A percentile compares a stretch with the other conserved stretches of the same genome.
phyloP scores from a whole-genome alignment of 30 jellyfish, hydroid and myxozoan species.

The Turritopsis rubra region DNA sequence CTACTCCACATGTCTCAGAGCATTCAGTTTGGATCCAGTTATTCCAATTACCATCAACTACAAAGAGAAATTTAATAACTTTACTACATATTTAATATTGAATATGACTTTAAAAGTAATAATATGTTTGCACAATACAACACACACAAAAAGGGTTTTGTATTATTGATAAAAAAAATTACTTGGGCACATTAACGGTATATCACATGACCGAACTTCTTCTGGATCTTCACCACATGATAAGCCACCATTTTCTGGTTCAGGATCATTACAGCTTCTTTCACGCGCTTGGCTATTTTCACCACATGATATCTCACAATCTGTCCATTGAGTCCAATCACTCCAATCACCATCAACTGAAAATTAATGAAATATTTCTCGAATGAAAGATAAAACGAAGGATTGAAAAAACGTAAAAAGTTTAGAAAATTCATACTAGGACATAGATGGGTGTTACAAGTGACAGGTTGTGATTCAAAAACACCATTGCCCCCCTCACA shows the following conservation, averaged over 20 bases:
- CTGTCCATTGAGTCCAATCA: background rate
- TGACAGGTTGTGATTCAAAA: background rate
- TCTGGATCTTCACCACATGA: background rate
- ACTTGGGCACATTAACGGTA: background rate
- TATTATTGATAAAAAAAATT: no score
- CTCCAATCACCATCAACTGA: background rate
- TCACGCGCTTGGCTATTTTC: background rate
- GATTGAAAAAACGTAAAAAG: background rate
- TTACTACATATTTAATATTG: background rate
- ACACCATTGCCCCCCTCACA: background rate
- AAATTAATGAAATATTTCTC: background rate
- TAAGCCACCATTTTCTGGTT: background rate
- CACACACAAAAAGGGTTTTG: background rate
- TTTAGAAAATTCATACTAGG: background rate
- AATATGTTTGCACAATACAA: background rate
- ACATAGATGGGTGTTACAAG: background rate
- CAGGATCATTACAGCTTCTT: background rate
- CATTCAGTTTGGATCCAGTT: background rate
- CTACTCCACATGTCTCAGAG: background rate
- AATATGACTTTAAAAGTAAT: background rate
- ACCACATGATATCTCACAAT: background rate
- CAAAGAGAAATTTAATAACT: background rate
- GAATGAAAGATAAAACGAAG: background rate
- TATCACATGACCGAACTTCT: background rate
- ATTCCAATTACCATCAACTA: background rate